Conservation (phyloP, 2,113 vertebrate species). For the Ceratotherium simum region DNA sequence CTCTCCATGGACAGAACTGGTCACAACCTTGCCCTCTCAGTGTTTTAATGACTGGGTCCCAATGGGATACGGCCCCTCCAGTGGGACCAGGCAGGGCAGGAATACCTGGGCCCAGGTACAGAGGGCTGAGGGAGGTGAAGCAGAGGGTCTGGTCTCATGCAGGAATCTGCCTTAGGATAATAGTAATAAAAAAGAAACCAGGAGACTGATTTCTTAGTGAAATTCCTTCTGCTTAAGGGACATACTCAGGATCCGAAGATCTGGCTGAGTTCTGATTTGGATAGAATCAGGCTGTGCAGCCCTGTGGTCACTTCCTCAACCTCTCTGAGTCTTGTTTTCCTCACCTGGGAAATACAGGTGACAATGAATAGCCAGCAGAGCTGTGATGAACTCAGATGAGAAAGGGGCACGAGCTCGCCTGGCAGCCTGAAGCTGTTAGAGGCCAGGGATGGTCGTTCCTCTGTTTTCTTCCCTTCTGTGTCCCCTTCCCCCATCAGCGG, state of each 20-base stretch:
- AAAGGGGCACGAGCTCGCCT: background rate
- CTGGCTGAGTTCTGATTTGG: background rate
- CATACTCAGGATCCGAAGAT: background rate
- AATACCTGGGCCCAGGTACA: too few relatives aligned
- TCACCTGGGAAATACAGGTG: background rate
- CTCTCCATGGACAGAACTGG: background rate
- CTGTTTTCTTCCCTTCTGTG: background rate
- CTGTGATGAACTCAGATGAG: background rate
- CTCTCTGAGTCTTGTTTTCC: background rate
- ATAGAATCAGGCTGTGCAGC: background rate
- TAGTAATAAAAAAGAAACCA: background rate
- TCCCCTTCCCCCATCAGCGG: slow-evolving; percentile 49
- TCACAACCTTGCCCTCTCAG: too few relatives aligned
- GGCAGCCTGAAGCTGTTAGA: background rate
- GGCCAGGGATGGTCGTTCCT: background rate
- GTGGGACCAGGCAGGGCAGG: background rate
- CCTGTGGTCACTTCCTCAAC: background rate
- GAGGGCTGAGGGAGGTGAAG: background rate
- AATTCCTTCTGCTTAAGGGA: background rate
- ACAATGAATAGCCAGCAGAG: rapidly evolving
- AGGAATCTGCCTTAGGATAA: background rate
- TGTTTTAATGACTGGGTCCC: background rate
- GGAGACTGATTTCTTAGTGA: background rate
- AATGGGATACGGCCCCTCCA: background rate
- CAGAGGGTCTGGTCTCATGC: background rate